Evolutionary conservation across 2,888 invertebrate genomes (phyloP).

Genomic region (Agriopis aurantiaria): DNA sequence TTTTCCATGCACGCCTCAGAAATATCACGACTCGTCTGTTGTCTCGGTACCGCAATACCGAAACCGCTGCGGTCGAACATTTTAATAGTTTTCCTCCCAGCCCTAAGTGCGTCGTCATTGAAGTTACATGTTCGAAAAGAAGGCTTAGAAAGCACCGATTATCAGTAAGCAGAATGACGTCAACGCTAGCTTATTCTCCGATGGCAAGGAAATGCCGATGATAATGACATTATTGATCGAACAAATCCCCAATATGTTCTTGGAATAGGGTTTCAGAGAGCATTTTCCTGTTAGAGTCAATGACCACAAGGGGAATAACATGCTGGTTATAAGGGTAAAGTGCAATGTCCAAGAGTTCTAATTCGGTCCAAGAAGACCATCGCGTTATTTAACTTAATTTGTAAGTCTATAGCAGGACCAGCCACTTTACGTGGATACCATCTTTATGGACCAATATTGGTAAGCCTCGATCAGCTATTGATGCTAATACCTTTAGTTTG

Average conservation of each 20-base stretch:
- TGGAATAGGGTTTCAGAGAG: not conserved
- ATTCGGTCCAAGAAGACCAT: no score
- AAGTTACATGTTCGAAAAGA: not conserved
- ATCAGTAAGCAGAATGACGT: constrained; percentile 5
- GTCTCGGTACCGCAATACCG: no score
- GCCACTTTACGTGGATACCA: no score
- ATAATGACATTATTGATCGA: not conserved
- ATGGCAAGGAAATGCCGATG: not conserved
- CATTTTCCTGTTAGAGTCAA: constrained; percentile 3
- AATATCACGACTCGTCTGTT: no score
- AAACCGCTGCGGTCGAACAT: not conserved
- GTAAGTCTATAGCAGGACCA: no score
- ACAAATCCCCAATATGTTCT: constrained; percentile 1
- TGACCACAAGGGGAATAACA: not conserved
- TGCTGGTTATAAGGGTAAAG: not conserved
- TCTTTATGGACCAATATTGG: no score
- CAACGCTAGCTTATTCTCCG: constrained; percentile 1
- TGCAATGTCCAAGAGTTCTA: not conserved
- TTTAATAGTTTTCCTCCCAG: not conserved
- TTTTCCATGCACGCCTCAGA: no score
- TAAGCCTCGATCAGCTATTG: no score
- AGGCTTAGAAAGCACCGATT: not conserved
- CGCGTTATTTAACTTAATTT: no score
- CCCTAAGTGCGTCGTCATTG: no score
- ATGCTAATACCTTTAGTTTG: no score